phyloP scores from a whole-genome alignment of 2,797 vertebrate genomes.

The Valencia hispanica region DNA sequence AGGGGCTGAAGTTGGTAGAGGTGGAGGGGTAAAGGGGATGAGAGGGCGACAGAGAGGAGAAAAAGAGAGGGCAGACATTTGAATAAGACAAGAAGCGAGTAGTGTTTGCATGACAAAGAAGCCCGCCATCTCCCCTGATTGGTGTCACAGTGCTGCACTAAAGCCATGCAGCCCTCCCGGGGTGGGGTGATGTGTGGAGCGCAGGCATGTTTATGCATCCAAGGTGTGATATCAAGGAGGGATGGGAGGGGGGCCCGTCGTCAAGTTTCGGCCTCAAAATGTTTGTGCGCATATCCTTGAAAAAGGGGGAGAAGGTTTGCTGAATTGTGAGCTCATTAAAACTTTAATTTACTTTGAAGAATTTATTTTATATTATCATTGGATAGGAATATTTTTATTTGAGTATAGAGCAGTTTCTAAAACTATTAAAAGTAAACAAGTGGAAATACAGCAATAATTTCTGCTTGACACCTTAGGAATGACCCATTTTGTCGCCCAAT shows the following conservation, averaged over 20 bases:
- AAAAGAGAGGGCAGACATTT: slow-evolving; percentile 82
- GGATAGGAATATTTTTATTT: neutral
- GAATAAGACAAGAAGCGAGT: slow-evolving; percentile 86
- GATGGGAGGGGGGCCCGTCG: slow-evolving; percentile 56
- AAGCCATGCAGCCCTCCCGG: slow-evolving; percentile 80
- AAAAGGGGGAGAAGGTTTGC: slow-evolving; percentile 26
- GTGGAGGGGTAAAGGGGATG: slow-evolving; percentile 55
- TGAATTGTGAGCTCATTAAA: slow-evolving; percentile 3
- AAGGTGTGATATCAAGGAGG: slow-evolving; percentile 83
- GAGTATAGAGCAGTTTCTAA: neutral
- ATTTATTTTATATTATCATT: neutral
- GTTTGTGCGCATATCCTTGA: slow-evolving; percentile 61
- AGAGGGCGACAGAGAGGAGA: slow-evolving; percentile 71
- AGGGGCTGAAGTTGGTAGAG: slow-evolving; percentile 55
- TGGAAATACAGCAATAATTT: neutral
- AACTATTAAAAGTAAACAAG: neutral
- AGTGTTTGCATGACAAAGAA: slow-evolving; percentile 86
- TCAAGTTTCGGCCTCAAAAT: slow-evolving; percentile 66
- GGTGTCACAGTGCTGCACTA: slow-evolving; percentile 85
- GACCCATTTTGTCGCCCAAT: neutral
- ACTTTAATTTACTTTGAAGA: neutral
- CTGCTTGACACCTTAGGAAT: neutral
- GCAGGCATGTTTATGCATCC: slow-evolving; percentile 84
- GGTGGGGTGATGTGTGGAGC: slow-evolving; percentile 80
- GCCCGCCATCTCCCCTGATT: slow-evolving; percentile 85